Conservation (phyloP, 2,797 vertebrate genomes). For the Myotis daubentonii region DNA sequence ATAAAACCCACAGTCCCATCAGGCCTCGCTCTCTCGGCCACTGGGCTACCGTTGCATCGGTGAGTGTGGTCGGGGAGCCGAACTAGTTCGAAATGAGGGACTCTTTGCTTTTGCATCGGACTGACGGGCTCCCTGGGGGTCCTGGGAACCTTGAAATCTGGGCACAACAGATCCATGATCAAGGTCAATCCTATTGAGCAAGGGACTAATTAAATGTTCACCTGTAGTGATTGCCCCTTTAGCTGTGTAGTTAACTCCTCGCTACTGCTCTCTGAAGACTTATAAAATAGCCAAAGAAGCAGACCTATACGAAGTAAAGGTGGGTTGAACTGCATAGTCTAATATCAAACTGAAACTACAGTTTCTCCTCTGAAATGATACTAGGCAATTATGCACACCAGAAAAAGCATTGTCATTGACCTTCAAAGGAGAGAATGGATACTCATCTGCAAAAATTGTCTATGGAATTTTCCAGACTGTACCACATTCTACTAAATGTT, state of each 20-base stretch:
- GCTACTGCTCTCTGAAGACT: constrained; percentile 9
- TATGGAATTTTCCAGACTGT: constrained; percentile 11
- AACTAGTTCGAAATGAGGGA: too few species aligned
- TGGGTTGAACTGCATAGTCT: neutral
- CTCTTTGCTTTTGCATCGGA: too few species aligned
- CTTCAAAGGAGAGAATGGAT: neutral
- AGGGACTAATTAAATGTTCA: constrained; percentile 39
- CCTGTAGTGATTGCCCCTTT: constrained; percentile 44
- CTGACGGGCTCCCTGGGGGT: too few species aligned
- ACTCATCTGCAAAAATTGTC: neutral
- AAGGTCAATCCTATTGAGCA: constrained; percentile 31
- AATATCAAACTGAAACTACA: neutral
- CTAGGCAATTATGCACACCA: neutral
- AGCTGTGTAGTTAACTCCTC: neutral
- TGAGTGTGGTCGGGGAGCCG: too few species aligned
- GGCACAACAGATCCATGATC: neutral
- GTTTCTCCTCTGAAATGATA: neutral
- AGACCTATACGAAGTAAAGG: neutral
- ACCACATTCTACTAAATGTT: too few species aligned
- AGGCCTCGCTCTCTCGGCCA: too few species aligned
- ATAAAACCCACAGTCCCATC: too few species aligned
- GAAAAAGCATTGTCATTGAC: neutral
- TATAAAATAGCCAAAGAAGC: constrained; percentile 8
- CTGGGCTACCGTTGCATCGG: too few species aligned
- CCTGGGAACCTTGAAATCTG: too few species aligned